Base-by-base conservation (phyloP, 2,888 invertebrate species). In the Drosophila lacicola region DNA sequence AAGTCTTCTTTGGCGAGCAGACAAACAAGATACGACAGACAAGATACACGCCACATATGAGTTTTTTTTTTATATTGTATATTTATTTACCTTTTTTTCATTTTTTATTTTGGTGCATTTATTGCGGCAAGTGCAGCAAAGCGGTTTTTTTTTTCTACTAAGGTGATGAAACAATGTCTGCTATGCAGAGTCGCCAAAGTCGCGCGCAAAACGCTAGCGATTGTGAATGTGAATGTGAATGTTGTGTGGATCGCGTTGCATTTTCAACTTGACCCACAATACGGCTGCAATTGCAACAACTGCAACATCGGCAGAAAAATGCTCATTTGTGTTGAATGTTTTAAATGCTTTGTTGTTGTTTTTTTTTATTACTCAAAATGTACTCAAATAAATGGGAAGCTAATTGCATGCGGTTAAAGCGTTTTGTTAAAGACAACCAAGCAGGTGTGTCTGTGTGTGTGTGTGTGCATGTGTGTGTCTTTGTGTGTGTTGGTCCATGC, bases 191-290 rank as follows among this genome's bases (percentile, higher is more conserved):
- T 46, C 60, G 53, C 14, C 25, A 19, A 55, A 57, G 63, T 41
- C 79, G 85, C 85, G 69, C 47, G 66, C 72, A 61, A 83, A 39
- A 57, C 78, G 82, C 85, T 42, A 47, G 61, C 63, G 57, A 42
- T 54, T 53, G 36, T 49, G 49, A 65, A 53, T 66, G 71, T 62
- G 65, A 74, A 70, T 78, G 76, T 78, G 58, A 70, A 56, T 73
- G 62, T 51, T 62, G 55, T 56, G 37, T 29, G 36, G 73, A 73
- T 78, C 74, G 44, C 62, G 70, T 70, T 85, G 90, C 88, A 80
- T 82, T 83, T 82, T 88, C 87, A 88, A 88, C 87, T 88, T 88
- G 87, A 90, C 87, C 90, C 77, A 88, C 82, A 88, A 76, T 54
- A 51, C 47, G 36, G 25, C 39, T 51, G 50, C 66, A 44, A 66